Base-by-base conservation (phyloP, 1,140 invertebrate species). In the Oppia nitens region DNA sequence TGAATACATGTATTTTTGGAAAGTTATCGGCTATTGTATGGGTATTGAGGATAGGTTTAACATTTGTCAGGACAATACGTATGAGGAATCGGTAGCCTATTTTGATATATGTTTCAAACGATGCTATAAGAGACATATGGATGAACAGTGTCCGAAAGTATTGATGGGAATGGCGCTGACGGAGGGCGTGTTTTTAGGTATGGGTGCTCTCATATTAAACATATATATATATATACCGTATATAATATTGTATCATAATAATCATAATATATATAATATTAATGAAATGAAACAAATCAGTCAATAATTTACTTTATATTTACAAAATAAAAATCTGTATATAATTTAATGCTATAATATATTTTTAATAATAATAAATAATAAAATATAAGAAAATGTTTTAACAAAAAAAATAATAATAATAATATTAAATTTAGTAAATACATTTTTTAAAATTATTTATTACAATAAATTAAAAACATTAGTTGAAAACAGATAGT, bases 1-100 rank as follows among this genome's bases (percentile, higher is more conserved):
- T 54, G 81, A 80, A 17, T 81, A 86, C 53, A 70, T 85, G 1
- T 86, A 92, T 67, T 80, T 90, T 64, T 92, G 87, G 87, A 76
- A 79, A 49, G 81, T 85, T 1, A 79, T 91, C 27, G 86, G 86
- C 1, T 77, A 81, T 64, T 70, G 85, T 65, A 75, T 92, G 48
- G 88, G 88, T 1, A 79, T 90, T 20, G 78, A 87, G 62, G 86
- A 92, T 64, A 79, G 77, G 78, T 78, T 73, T 62, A 82, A 81
- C 63, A 73, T 80, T 45, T 80, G 78, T 63, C 64, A 67, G 0
- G 60, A 55, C 17, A 32, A 17, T 23, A 40, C 6, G 6, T 59
- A 54, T 52, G 60, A 62, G 21, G 55, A 62, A 32, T 23, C 55
- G 26, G 9, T 56, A 0, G 4, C 29, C 24, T 61, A 26, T 53